Percentiles rank a stretch among this genome's conserved stretches.
Conservation (phyloP, 2,888 invertebrate species). For the Eristalis tenax region DNA sequence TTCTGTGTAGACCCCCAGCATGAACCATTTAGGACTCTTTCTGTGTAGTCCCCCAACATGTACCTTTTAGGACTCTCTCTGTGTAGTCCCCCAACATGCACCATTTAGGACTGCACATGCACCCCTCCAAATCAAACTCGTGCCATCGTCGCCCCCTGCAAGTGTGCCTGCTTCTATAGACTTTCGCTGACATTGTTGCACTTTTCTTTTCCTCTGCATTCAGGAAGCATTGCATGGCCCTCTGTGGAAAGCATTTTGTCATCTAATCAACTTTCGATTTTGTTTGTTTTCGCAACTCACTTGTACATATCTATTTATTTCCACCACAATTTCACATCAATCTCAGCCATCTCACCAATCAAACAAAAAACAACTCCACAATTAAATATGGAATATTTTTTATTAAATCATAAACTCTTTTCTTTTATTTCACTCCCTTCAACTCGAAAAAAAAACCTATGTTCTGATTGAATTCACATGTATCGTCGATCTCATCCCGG, state of each 20-base stretch:
- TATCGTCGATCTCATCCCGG: constrained; percentile 43
- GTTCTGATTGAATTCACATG: not conserved
- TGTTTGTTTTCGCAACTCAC: constrained; percentile 74
- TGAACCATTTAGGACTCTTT: no score
- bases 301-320: constrained; percentile 12
- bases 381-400: not conserved
- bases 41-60: no score
- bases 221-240: constrained; percentile 37
- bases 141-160: no score
- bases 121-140: no score
- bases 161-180: not conserved
- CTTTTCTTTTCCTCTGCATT: no score
- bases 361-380: constrained; percentile 28
- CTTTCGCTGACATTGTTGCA: not conserved
- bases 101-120: no score
- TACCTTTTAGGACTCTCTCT: no score
- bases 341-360: constrained; percentile 10
- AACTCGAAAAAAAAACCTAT: constrained; percentile 22
- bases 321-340: constrained; percentile 21
- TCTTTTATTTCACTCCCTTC: constrained; percentile 57
- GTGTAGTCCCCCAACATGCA: no score
- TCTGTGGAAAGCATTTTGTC: constrained; percentile 30
- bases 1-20: no score
- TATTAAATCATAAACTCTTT: constrained; percentile 25
- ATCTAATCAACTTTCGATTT: constrained; percentile 69